Evolutionary conservation across 2,888 invertebrate genomes (phyloP).

Genomic region (Netelia virgata): DNA sequence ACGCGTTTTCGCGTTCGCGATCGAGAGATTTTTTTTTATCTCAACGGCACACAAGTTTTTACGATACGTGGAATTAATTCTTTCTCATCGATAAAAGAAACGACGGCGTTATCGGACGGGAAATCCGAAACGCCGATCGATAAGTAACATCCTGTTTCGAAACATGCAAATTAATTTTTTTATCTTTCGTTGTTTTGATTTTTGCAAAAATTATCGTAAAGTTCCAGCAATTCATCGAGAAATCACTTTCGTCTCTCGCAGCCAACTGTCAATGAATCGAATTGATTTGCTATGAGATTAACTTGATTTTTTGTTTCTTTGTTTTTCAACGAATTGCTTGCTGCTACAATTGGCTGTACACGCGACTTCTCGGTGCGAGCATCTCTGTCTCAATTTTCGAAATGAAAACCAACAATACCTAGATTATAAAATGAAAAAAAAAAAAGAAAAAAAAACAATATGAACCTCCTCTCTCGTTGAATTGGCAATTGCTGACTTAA

Average conservation of each 20-base stretch:
- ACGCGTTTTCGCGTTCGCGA: not conserved
- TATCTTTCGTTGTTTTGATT: not conserved
- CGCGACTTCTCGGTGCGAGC: conserved; percentile 16
- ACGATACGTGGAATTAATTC: too few species aligned
- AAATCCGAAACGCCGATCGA: not conserved
- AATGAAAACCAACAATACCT: conserved; percentile 8
- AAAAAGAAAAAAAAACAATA: conserved; percentile 26
- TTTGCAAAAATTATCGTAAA: conserved; percentile 4
- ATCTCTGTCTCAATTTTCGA: conserved; percentile 19
- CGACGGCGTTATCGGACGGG: too few species aligned
- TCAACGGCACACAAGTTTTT: not conserved
- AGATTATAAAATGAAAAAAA: conserved; percentile 10
- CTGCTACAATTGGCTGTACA: not conserved
- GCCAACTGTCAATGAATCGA: conserved; percentile 10
- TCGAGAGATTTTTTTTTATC: not conserved
- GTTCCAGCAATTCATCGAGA: conserved; percentile 2
- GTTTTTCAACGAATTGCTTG: not conserved
- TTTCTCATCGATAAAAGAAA: too few species aligned
- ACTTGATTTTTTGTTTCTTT: not conserved
- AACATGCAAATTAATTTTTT: conserved; percentile 27
- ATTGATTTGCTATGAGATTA: conserved; percentile 10
- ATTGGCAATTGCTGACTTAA: conserved; percentile 62
- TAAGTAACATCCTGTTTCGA: conserved; percentile 46
- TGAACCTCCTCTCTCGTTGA: conserved; percentile 69
- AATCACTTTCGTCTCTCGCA: conserved; percentile 10